phyloP scores from a whole-genome alignment of 1,140 invertebrate genomes.

The Drosophila yakuba region DNA sequence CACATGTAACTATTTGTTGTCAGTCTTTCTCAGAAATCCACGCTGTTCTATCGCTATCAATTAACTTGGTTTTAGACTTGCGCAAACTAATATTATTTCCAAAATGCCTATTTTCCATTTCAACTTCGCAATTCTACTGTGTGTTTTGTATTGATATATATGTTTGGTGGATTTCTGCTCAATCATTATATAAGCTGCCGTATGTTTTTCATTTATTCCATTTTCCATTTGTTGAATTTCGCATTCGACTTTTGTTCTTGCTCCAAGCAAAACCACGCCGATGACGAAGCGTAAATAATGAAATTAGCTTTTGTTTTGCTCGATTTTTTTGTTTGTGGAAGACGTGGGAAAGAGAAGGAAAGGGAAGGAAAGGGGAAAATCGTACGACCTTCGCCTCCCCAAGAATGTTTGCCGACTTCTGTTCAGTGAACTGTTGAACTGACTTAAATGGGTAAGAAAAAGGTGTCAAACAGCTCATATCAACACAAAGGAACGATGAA shows the following conservation, averaged over 20 bases:
- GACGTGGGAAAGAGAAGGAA: too few species aligned
- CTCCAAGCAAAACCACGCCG: conserved; percentile 6
- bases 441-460: neutral
- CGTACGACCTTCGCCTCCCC: conserved; percentile 24
- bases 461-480: conserved; percentile 55
- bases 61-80: neutral
- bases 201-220: conserved; percentile 16
- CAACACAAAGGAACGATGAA: conserved; percentile 64
- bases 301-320: conserved; percentile 66
- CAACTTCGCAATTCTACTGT: neutral
- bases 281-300: conserved; percentile 65
- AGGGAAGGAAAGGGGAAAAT: neutral
- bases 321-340: conserved; percentile 17
- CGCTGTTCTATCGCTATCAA: neutral
- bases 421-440: conserved; percentile 3
- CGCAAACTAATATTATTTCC: too few species aligned
- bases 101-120: neutral
- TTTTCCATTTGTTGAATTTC: conserved; percentile 24
- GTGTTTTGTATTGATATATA: neutral
- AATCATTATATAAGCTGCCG: conserved; percentile 17
- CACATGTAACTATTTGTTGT: too few species aligned
- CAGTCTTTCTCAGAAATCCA: neutral
- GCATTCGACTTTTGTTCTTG: conserved; percentile 30
- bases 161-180: conserved; percentile 8
- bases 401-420: conserved; percentile 3